Percentiles rank a stretch among this genome's conserved stretches.
phyloP scores from a whole-genome alignment of 1,140 invertebrate genomes.

The Zophobas morio region DNA sequence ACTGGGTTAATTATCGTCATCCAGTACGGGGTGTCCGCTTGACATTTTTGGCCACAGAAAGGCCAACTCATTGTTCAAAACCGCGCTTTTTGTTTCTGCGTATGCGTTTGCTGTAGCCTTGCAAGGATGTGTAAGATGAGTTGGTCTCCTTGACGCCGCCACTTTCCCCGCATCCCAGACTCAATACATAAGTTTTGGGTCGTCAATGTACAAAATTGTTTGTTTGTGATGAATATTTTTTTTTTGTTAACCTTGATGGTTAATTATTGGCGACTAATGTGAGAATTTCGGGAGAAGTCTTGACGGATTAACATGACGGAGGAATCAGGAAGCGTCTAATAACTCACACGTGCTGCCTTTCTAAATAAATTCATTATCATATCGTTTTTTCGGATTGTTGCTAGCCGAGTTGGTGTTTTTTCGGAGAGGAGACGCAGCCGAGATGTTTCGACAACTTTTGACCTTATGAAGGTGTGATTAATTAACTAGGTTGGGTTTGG shows the following conservation, averaged over 20 bases:
- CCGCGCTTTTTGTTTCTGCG: too few relatives aligned
- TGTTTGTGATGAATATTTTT: neutral
- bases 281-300: neutral
- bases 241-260: slow-evolving; percentile 23
- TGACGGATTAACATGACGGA: neutral
- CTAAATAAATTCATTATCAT: slow-evolving; percentile 23
- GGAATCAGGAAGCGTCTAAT: slow-evolving; percentile 25
- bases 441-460: neutral
- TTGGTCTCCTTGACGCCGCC: slow-evolving; percentile 39
- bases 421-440: too few relatives aligned
- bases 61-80: too few relatives aligned
- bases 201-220: slow-evolving; percentile 7
- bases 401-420: too few relatives aligned
- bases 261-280: slow-evolving; percentile 24
- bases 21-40: too few relatives aligned
- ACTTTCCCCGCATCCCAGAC: slow-evolving; percentile 22
- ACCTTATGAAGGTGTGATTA: neutral
- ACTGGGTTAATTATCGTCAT: too few relatives aligned
- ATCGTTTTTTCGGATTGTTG: neutral
- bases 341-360: slow-evolving; percentile 37
- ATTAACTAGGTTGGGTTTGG: too few relatives aligned
- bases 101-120: slow-evolving; percentile 12
- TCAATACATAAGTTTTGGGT: slow-evolving; percentile 34
- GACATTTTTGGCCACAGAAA: too few relatives aligned
- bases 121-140: slow-evolving; percentile 40